Evolutionary conservation across 1,140 invertebrate genomes (phyloP), one percentile per base, ranked within the genome.

Genomic region (Drosophila rufa): DNA sequence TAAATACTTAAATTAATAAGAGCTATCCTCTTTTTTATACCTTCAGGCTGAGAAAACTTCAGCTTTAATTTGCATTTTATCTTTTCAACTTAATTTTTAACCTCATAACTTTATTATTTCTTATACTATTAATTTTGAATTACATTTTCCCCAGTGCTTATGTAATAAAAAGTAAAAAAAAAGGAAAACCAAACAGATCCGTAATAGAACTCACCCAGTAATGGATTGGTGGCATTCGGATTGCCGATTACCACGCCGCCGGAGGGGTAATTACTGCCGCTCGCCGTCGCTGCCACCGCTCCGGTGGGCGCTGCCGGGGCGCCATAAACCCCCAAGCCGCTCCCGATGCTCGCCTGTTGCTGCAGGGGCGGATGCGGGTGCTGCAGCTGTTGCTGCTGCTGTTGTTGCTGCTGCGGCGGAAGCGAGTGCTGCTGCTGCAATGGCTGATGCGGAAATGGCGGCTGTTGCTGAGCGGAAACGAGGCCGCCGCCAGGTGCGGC

Each of bases 201-300:
- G 22, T 56, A 40, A 65, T 56, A 50, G 14, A 55, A 90, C 90
- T 92, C 57, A 92, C 90, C 90, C 65, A 92, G 82, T 77, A 92
- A 90, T 77, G 90, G 90, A 91, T 91, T 91, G 65, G 84, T 82
- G 59, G 90, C 84, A 86, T 91, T 91, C 30, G 90, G 90, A 83
- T 92, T 92, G 61, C 90, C 90, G 74, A 92, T 92, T 66, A 92
- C 90, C 8, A 92, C 90, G 38, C 90, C 90, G 40, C 90, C 90
- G 36, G 79, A 74, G 15, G 90, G 89, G 46, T 89, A 91, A 86
- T 74, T 90, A 50, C 71, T 59, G 70, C 70, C 81, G n/a, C 58
- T 66, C 0, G 51, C 51, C 15, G 68, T 56, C 12, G 67, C 50
- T 19, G 69, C 42, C 61, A 79, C 70, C 43, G 67, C 81, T 0